phyloP scores from a whole-genome alignment of 2,113 vertebrate species.

The Strix aluco region DNA sequence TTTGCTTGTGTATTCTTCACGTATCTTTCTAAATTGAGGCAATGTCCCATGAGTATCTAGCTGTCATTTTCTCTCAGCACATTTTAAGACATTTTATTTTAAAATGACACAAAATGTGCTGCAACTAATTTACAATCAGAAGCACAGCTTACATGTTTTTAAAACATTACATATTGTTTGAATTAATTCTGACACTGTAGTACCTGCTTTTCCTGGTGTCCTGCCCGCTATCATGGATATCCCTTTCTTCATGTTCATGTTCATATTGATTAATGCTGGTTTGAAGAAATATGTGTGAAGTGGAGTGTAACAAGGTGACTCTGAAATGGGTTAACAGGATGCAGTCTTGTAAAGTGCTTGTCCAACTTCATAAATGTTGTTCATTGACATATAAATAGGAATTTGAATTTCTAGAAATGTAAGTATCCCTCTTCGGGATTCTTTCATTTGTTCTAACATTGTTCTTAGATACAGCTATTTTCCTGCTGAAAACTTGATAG shows the following conservation, averaged over 20 bases:
- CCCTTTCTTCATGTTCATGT: not conserved
- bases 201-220: not conserved
- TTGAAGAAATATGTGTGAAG: not conserved
- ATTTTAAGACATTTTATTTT: not conserved
- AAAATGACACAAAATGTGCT: not conserved
- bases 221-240: not conserved
- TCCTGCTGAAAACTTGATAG: slow-evolving; percentile 95
- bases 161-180: not conserved
- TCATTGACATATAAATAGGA: not conserved
- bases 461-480: slow-evolving; percentile 89
- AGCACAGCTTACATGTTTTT: not conserved
- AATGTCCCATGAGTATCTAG: not conserved
- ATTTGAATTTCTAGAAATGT: not conserved
- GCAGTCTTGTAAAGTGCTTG: not conserved
- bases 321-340: not conserved
- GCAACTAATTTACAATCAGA: not conserved
- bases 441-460: not conserved
- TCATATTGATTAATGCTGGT: not conserved
- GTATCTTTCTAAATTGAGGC: not conserved
- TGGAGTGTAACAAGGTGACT: not conserved
- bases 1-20: not conserved
- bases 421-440: not conserved
- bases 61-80: not conserved
- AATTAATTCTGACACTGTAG: not conserved
- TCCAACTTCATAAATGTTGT: not conserved